Base-by-base conservation (phyloP, 1,140 invertebrate species). In the Rhysida immarginata region DNA sequence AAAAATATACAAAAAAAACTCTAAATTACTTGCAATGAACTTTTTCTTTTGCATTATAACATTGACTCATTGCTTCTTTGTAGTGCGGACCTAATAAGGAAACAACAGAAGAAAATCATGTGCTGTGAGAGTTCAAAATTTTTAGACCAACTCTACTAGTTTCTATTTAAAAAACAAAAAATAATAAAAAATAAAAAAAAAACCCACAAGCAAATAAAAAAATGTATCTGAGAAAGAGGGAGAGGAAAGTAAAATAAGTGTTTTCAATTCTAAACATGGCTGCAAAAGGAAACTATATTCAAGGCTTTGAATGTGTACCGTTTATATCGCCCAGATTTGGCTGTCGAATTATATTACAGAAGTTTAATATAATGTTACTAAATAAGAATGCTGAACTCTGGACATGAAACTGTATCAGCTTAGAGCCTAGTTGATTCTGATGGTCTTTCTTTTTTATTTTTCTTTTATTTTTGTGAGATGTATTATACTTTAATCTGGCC, bases 371-470 rank as follows among this genome's bases (percentile, higher is more conserved):
- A 11, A 41, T n/a, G 35, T 11, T 41, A n/a, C 11, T 41, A 41
- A 11, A 41, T 41, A 48, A 48, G 21, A 23, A 11, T 48, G n/a
- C n/a, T n/a, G n/a, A 23, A 14, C 23, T 14, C 45, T 48, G 45
- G 45, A 48, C 45, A 41, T 48, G 11, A 48, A 48, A 48, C 45
- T 48, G 45, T 48, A 48, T 48, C 45, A 14, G 8, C 23, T 23
- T 48, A 48, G 45, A 48, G 45, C 45, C 45, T 48, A 48, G 45
- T 23, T 11, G 45, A 48, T 48, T 48, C 45, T 48, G 45, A 20
- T 48, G 45, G 45, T 48, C 11, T 48, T 13, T 18, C 45, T 48
- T 11, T 41, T 41, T 11, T 20, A 23, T 48, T 48, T 48, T 11
- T 48, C 11, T 48, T 13, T 8, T 48, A 20, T 48, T 23, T 8